Base-by-base conservation (phyloP, 1,140 invertebrate species). In the Dendroctonus ponderosae region DNA sequence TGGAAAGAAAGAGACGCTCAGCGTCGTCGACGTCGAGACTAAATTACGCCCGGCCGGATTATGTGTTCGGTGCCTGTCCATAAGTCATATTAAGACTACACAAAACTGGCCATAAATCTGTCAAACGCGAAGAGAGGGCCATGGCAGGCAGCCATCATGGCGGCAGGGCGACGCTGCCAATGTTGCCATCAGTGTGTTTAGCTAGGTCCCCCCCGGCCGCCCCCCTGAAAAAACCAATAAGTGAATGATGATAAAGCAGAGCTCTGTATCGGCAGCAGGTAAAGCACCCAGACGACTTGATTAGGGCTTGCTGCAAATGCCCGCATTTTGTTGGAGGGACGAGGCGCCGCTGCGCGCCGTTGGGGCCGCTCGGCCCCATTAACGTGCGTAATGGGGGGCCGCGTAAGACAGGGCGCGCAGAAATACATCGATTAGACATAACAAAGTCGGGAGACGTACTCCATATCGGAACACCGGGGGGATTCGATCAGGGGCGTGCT, bases 391-490 rank as follows among this genome's bases (percentile, higher is more conserved):
- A 80, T 80, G 77, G 78, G 66, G 71, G 72, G 75, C 73, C 70
- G 73, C 64, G 71, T 76, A 78, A 78, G 77, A 78, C 75, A 71
- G 67, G 70, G 73, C 77, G 79, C 79, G 79, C 79, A 80, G 79
- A 75, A 77, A 76, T 76, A 76, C 79, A 80, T 80, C 79, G 79
- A 80, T 80, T 80, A 80, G 78, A 80, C 79, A 78, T 78, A 77
- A 77, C 78, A 74, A 73, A 72, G 76, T 75, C 77, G 76, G 74
- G 73, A 75, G 72, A 76, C 74, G 70, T 50, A 67, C 62, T 46
- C 64, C 39, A 52, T 62, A 67, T 62, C 64, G 58, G 49, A 42
- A 69, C 53, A 62, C 67, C 40, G 65, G 64, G 65, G 26, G 26
- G 26, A 26, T 26, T 26, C 26, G 26, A 3, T 26, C 26, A 26